Evolutionary conservation across 2,888 invertebrate genomes (phyloP).

Genomic region (Limnephilus lunatus): DNA sequence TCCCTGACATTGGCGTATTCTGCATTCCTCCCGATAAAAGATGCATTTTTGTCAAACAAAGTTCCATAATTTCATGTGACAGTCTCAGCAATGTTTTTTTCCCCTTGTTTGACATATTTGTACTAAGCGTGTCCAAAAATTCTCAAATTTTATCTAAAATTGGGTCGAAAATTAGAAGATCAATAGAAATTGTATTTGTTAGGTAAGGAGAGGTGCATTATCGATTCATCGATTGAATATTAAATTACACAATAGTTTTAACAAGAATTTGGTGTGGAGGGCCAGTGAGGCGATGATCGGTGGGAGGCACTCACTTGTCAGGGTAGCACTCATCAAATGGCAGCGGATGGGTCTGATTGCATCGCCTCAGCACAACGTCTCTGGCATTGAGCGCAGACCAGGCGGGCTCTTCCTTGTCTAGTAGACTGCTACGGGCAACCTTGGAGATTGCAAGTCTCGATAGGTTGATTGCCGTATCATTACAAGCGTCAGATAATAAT

Average conservation of each 20-base stretch:
- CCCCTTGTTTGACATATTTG: no score
- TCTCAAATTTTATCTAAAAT: no score
- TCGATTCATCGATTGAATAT: background rate
- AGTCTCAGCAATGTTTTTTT: no score
- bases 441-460: conserved; percentile 77
- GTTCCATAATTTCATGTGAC: no score
- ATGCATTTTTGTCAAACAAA: no score
- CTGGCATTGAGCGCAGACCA: conserved; percentile 70
- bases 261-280: background rate
- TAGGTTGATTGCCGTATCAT: conserved; percentile 78
- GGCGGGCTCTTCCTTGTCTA: conserved; percentile 33
- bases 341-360: conserved; percentile 80
- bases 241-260: background rate
- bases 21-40: no score
- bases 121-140: no score
- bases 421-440: conserved; percentile 72
- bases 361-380: conserved; percentile 80
- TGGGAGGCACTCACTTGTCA: conserved; percentile 76
- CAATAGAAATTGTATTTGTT: no score
- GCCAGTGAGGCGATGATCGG: conserved; percentile 24
- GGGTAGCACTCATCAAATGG: conserved; percentile 83
- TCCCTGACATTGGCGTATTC: no score
- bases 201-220: no score
- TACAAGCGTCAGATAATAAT: conserved; percentile 78
- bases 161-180: no score